Conservation (phyloP, 2,888 invertebrate species). For the Lithophane ornitopus region DNA sequence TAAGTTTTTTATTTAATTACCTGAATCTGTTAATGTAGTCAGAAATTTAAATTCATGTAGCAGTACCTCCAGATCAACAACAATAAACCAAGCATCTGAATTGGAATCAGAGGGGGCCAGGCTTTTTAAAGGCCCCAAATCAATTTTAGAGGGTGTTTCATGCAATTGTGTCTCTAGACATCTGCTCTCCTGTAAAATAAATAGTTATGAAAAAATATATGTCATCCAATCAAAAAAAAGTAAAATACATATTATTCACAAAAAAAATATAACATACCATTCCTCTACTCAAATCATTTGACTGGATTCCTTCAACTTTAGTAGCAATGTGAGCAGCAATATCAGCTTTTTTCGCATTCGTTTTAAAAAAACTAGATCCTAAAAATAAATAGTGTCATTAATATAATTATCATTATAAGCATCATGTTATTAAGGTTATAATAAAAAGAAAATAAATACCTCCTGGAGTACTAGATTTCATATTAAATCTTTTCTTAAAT, state of each 20-base stretch:
- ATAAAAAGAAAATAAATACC: slow-evolving; percentile 48
- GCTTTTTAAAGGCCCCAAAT: slow-evolving; percentile 72
- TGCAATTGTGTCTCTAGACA: slow-evolving; percentile 26
- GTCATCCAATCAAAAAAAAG: background rate
- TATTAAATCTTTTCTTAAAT: slow-evolving; percentile 61
- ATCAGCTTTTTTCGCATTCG: slow-evolving; percentile 8
- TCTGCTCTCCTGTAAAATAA: slow-evolving; percentile 51
- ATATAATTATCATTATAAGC: background rate
- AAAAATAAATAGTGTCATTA: slow-evolving; percentile 18
- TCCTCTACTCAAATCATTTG: slow-evolving; percentile 4
- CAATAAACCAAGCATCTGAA: slow-evolving; percentile 77
- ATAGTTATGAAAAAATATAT: background rate
- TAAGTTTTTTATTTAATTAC: slow-evolving; percentile 65
- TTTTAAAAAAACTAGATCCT: slow-evolving; percentile 16
- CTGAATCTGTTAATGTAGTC: slow-evolving; percentile 75
- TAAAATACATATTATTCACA: background rate
- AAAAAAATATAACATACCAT: slow-evolving; percentile 45
- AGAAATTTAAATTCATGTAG: slow-evolving; percentile 76
- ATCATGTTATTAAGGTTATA: background rate
- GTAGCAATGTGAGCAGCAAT: background rate
- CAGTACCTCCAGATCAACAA: slow-evolving; percentile 78
- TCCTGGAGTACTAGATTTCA: slow-evolving; percentile 33
- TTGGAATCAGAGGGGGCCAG: slow-evolving; percentile 64
- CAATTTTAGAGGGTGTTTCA: slow-evolving; percentile 54
- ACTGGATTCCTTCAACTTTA: slow-evolving; percentile 28